Evolutionary conservation across 2,113 vertebrate species (phyloP).

Genomic region (Coptodon rendalli): DNA sequence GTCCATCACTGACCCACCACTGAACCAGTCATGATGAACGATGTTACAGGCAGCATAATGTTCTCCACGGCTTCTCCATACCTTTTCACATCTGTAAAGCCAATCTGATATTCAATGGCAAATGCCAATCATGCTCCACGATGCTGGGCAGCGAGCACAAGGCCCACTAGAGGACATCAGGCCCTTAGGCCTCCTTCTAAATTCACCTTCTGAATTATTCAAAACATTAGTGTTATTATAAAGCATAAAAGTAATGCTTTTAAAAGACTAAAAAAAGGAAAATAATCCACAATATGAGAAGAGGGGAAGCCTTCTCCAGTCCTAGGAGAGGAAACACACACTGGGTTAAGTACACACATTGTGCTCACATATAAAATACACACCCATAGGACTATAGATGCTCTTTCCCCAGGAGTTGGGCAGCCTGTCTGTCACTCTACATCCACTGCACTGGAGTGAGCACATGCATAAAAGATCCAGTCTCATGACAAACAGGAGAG

Average conservation of each 20-base stretch:
- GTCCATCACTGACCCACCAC: neutral
- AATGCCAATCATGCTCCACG: neutral
- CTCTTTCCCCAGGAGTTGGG: neutral
- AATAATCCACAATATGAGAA: neutral
- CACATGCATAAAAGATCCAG: conserved; percentile 38
- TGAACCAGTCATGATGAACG: neutral
- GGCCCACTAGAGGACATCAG: neutral
- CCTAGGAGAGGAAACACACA: conserved; percentile 7
- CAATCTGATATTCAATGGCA: neutral
- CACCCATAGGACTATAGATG: neutral
- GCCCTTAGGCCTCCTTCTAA: neutral
- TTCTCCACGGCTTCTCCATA: neutral
- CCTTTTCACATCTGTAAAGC: neutral
- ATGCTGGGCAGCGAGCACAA: neutral
- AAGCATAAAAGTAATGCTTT: neutral
- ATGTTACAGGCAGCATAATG: neutral
- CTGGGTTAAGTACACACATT: conserved; percentile 24
- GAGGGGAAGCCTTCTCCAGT: neutral
- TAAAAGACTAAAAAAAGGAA: neutral
- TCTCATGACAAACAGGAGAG: conserved; percentile 43
- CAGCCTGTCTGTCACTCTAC: conserved; percentile 19
- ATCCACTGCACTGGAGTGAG: neutral
- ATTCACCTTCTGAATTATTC: neutral
- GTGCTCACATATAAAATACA: neutral
- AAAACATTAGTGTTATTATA: neutral